These are phyloP conservation scores for Crax fasciolata DNA, from an alignment of 2,797 vertebrate genomes.

Conservation along the genomic window DNA sequence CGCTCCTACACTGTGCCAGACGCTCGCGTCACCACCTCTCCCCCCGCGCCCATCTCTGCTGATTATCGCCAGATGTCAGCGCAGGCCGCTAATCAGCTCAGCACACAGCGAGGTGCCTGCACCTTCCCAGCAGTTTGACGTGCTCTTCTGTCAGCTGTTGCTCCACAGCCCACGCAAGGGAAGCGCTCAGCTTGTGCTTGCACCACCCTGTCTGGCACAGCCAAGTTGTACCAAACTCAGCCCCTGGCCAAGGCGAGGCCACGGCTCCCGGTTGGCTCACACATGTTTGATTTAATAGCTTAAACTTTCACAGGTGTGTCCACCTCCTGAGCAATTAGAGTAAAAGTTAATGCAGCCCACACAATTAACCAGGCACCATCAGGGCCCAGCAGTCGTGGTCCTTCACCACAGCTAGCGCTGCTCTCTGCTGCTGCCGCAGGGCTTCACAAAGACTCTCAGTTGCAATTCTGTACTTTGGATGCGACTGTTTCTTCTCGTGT, in stretches of 20 bases:
- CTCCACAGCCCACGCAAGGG: not conserved
- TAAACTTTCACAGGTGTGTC: not conserved
- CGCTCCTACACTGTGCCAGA: not conserved
- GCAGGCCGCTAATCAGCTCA: constrained; percentile 57
- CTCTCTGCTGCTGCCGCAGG: too few species aligned
- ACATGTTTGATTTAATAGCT: not conserved
- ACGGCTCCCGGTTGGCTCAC: not conserved
- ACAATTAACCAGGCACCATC: not conserved
- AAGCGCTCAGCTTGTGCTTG: not conserved
- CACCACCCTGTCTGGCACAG: not conserved
- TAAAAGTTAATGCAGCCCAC: not conserved
- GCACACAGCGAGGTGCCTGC: not conserved
- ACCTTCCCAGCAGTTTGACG: not conserved
- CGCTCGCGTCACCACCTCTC: not conserved
- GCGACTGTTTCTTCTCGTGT: too few species aligned
- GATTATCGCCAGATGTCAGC: constrained; percentile 26
- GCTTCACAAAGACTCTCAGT: too few species aligned
- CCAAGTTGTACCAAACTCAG: not conserved
- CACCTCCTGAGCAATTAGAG: constrained; percentile 4
- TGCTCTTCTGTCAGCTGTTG: not conserved
- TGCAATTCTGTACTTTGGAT: too few species aligned
- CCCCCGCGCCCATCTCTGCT: not conserved
- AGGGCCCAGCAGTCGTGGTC: not conserved
- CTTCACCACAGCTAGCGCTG: not conserved
- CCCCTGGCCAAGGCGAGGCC: not conserved